Evolutionary conservation across 2,797 vertebrate genomes (phyloP), one percentile per base, ranked within the genome.

Genomic region (Erethizon dorsatum): DNA sequence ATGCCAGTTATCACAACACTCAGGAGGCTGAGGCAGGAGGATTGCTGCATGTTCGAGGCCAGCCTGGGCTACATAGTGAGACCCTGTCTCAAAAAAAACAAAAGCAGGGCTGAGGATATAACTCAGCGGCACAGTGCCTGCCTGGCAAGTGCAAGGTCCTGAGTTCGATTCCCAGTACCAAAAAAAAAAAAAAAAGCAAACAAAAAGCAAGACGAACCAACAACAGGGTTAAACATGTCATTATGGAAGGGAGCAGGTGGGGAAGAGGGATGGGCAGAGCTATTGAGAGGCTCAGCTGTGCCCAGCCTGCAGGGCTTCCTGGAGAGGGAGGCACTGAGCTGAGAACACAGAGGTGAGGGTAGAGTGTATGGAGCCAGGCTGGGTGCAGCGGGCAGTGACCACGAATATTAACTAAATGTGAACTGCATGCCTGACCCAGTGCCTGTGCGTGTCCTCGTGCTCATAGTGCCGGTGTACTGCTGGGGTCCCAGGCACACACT

Each of bases 371-470:
- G 61, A 6, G 54, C 37, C 33, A 6, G 15, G 13, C 73, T 12
- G 24, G 61, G 56, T 15, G 50, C n/a, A 14, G 6, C 7, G 6
- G 67, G n/a, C 15, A 9, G 33, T 20, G 67, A 20, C 18, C 67
- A n/a, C 2, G 6, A 20, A 8, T 33, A 31, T 13, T 28, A 65
- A 15, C 63, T 18, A 1, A 41, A 33, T 0, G 12, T 2, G 14
- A 50, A 45, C n/a, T 1, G 6, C 6, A 15, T 6, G 7, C 6
- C 6, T 24, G 37, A 22, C 47, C 87, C 26, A 50, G n/a, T 0
- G 56, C n/a, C 94, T 10, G 22, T 24, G 3, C 28, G 20, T 0
- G 33, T 50, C 56, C 87, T 57, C 3, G 15, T 79, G 31, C 20
- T 3, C 31, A 22, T 17, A 11, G 45, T 59, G 28, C 57, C 18